Percentiles rank a stretch among this genome's conserved stretches.
Evolutionary conservation across 2,888 invertebrate genomes (phyloP).

Genomic region (Athalia rosae): DNA sequence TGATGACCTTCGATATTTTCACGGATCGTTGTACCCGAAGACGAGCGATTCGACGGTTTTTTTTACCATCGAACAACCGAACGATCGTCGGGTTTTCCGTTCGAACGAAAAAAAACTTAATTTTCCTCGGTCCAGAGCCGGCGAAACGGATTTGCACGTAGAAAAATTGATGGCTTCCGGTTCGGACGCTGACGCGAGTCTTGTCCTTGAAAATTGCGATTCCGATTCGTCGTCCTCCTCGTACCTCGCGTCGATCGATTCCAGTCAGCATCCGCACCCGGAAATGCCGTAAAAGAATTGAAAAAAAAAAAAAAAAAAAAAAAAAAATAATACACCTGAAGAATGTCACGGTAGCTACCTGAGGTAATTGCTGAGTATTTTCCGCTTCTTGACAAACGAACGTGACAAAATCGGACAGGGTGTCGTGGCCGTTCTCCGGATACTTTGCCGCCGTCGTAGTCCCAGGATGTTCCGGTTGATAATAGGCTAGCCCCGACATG

Average conservation of each 20-base stretch:
- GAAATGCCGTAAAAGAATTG: background rate
- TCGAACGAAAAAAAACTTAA: background rate
- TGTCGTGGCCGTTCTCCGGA: constrained; percentile 91
- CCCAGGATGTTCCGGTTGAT: constrained; percentile 76
- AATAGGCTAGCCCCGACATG: constrained; percentile 74
- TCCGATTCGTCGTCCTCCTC: no score
- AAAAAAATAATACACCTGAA: no score
- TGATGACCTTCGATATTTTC: background rate
- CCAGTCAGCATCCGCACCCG: background rate
- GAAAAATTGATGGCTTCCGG: no score
- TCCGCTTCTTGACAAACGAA: constrained; percentile 97
- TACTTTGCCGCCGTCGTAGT: constrained; percentile 77
- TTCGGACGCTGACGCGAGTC: no score
- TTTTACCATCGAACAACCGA: background rate
- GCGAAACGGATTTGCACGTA: constrained; percentile 29
- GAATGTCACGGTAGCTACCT: constrained; percentile 75
- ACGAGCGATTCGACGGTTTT: no score
- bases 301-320: background rate
- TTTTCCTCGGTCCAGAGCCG: constrained; percentile 24
- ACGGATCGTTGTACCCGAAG: background rate
- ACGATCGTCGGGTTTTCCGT: background rate
- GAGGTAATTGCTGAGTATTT: constrained; percentile 83
- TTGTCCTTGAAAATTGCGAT: no score
- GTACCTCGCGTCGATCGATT: no score
- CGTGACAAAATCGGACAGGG: constrained; percentile 96